Conservation (phyloP, 1,140 invertebrate species). For the Parasteatoda tepidariorum region DNA sequence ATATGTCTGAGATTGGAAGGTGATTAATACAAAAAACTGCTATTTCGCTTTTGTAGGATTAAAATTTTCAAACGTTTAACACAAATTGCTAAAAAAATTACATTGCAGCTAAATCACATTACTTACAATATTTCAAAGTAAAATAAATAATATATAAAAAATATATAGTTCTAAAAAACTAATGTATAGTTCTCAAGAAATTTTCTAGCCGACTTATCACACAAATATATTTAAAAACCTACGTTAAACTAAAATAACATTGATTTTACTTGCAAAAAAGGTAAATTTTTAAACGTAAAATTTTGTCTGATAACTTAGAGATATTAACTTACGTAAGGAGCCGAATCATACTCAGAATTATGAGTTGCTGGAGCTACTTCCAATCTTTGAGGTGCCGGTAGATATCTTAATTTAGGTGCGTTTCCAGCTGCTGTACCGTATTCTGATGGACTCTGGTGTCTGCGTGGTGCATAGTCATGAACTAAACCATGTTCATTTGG, state of each 20-base stretch:
- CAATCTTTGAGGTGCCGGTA: conserved; percentile 12
- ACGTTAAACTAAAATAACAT: not conserved
- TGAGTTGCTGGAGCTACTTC: not conserved
- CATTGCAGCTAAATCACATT: no score
- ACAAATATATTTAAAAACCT: not conserved
- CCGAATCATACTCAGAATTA: not conserved
- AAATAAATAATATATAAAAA: no score
- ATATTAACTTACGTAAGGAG: not conserved
- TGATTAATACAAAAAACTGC: no score
- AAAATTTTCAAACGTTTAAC: no score
- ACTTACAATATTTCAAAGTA: no score
- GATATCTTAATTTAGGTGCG: conserved; percentile 29
- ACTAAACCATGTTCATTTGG: not conserved
- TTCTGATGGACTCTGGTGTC: not conserved
- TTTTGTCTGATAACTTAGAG: not conserved
- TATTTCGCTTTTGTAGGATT: no score
- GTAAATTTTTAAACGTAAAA: not conserved
- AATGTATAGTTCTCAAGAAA: not conserved
- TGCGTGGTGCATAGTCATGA: conserved; percentile 11
- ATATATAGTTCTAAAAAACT: no score
- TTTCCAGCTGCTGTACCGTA: conserved; percentile 29
- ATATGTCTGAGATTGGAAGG: no score
- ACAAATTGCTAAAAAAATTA: no score
- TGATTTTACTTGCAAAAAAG: not conserved
- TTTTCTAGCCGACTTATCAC: not conserved